Base-by-base conservation (phyloP, 2,113 vertebrate genomes). In the Nesoenas mayeri region DNA sequence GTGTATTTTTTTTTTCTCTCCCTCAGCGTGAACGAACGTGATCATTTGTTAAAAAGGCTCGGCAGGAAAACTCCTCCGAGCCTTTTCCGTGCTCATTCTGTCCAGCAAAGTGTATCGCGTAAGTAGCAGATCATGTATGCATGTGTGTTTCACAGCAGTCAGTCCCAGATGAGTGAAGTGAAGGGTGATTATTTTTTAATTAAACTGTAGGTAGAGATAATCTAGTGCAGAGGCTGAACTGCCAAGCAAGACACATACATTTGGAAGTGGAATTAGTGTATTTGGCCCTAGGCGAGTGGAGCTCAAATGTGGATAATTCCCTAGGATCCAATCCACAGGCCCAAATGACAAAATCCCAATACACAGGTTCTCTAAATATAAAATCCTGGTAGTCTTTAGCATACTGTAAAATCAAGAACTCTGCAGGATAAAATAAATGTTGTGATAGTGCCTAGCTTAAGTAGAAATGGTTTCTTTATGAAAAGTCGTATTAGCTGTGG, bases 31-130 rank as follows among this genome's bases (percentile, higher is more conserved):
- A 99, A 99, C 73, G 99, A 99, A 98, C 99, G 99, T 48, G 99
- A 99, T 97, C 99, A 99, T 98, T 98, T 99, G 97, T 97, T 99
- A 96, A 99, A 99, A 97, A 98, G 99, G 97, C 99, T 99, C 18
- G 98, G 99, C 98, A 99, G 98, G 97, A 99, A 99, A 98, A 99
- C 99, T 11, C 99, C 99, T 87, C 99, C 99, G 5, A 99, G 98
- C 78, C 98, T 99, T 56, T 99, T 99, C 96, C 98, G 98, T 25
- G 98, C 98, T 61, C 98, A 99, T 95, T 99, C 99, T 11, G 97
- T 99, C 97, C 99, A 99, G 97, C 99, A 99, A 98, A 98, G 98
- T 38, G 98, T 99, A 42, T 98, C 99, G 91, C 99, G 99, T 99
- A 96, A 99, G 99, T 99, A 91, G 67, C 4, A 1, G 42, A 73